Conservation (phyloP, 2,797 vertebrate genomes). For the Girardinus metallicus region DNA sequence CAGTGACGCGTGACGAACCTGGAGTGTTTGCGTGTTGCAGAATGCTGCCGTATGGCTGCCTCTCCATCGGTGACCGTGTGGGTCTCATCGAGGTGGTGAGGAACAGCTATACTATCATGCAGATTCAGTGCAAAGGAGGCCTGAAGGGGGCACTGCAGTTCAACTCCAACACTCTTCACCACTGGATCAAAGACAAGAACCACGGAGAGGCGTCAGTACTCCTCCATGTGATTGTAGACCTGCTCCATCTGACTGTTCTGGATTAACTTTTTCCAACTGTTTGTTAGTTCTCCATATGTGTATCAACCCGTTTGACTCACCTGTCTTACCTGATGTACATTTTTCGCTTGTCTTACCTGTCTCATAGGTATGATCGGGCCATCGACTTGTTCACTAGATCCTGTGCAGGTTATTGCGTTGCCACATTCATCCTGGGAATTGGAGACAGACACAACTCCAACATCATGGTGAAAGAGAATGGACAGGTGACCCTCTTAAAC, state of each 20-base stretch:
- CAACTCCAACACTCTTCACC: conserved; percentile 84
- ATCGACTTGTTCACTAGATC: conserved; percentile 84
- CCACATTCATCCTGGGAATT: conserved; percentile 84
- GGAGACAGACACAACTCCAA: conserved; percentile 85
- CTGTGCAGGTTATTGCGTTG: conserved; percentile 84
- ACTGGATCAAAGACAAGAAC: conserved; percentile 85
- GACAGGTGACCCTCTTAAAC: conserved; percentile 73
- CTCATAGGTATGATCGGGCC: conserved; percentile 78
- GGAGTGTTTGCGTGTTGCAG: conserved; percentile 46
- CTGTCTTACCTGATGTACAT: not conserved
- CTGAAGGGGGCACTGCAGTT: conserved; percentile 90
- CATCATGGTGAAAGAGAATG: conserved; percentile 87
- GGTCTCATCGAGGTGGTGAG: conserved; percentile 85
- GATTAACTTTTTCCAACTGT: not conserved
- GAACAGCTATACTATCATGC: conserved; percentile 87
- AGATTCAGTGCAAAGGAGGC: conserved; percentile 90
- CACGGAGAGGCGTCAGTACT: conserved; percentile 77
- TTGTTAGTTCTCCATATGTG: not conserved
- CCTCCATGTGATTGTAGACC: not conserved
- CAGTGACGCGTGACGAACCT: conserved; percentile 17
- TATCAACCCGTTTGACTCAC: not conserved
- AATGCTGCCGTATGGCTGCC: conserved; percentile 83
- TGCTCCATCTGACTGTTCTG: not conserved
- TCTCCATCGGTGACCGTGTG: conserved; percentile 84
- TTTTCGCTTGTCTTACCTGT: not conserved